A percentile compares a stretch with the other conserved stretches of the same genome.
Conservation (phyloP, 1,140 invertebrate species). For the Aphidius gifuensis region DNA sequence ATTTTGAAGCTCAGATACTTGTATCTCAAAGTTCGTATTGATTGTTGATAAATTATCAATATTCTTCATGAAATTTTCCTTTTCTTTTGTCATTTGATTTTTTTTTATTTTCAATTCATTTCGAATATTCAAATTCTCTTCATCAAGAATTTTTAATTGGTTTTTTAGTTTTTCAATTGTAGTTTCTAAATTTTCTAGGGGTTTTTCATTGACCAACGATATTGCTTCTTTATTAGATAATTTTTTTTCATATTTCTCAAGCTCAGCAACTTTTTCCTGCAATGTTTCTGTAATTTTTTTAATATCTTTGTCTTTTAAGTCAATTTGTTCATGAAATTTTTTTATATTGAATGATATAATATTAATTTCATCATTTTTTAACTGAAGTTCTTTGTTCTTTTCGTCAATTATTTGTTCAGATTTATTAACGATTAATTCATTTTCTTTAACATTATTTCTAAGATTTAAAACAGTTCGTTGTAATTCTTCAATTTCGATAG, state of each 20-base stretch:
- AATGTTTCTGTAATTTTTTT: slow-evolving; percentile 44
- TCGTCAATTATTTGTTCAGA: slow-evolving; percentile 39
- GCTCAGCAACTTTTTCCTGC: slow-evolving; percentile 52
- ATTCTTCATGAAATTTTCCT: slow-evolving; percentile 18
- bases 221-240: slow-evolving; percentile 33
- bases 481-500: slow-evolving; percentile 48
- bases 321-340: slow-evolving; percentile 54
- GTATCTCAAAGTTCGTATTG: slow-evolving; percentile 32
- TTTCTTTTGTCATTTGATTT: slow-evolving; percentile 34
- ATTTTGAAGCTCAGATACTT: slow-evolving; percentile 40
- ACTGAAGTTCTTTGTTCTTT: slow-evolving; percentile 39
- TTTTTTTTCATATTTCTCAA: slow-evolving; percentile 52
- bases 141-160: slow-evolving; percentile 29
- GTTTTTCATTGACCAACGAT: slow-evolving; percentile 34
- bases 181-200: slow-evolving; percentile 39
- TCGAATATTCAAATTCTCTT: background rate
- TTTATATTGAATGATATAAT: background rate
- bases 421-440: slow-evolving; percentile 30
- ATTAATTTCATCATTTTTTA: slow-evolving; percentile 32
- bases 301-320: slow-evolving; percentile 48
- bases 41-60: slow-evolving; percentile 3
- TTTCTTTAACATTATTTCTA: slow-evolving; percentile 33
- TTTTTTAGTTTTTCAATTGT: slow-evolving; percentile 29
- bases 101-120: slow-evolving; percentile 21
- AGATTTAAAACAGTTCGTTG: slow-evolving; percentile 42